Conservation (phyloP, 2,797 vertebrate species). For the Nasua narica region DNA sequence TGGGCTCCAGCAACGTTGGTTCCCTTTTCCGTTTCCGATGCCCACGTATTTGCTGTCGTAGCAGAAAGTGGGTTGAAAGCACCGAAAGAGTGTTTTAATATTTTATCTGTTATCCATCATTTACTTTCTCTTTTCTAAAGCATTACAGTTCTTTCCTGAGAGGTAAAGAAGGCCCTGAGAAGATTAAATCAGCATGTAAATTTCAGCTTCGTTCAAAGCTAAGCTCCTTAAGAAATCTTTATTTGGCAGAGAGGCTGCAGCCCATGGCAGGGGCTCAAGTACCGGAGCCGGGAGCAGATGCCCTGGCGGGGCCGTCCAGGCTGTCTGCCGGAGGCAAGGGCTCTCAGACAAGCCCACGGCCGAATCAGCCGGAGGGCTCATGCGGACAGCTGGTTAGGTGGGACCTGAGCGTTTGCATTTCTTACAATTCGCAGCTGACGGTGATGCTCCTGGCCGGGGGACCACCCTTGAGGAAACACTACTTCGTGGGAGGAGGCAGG, state of each 20-base stretch:
- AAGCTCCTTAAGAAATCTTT: constrained; percentile 62
- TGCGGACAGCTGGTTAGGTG: background rate
- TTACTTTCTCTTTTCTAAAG: constrained; percentile 48
- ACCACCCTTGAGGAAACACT: background rate
- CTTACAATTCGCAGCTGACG: background rate
- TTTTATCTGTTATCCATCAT: constrained; percentile 36
- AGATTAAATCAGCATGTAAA: constrained; percentile 53
- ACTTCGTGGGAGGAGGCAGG: background rate
- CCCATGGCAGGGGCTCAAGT: background rate
- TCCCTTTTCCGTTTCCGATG: background rate
- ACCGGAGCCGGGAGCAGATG: background rate
- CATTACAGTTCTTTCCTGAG: constrained; percentile 33
- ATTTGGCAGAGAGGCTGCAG: constrained; percentile 53
- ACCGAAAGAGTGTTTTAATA: constrained; percentile 29
- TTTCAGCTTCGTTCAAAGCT: constrained; percentile 59
- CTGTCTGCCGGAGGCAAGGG: background rate
- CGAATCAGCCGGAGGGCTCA: background rate
- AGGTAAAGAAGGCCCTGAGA: constrained; percentile 63
- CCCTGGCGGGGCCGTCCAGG: background rate
- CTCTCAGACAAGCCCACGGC: background rate
- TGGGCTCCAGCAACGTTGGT: background rate
- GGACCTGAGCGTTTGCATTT: background rate
- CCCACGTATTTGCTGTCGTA: background rate
- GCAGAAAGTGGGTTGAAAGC: constrained; percentile 24
- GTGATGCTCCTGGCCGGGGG: background rate